Evolutionary conservation across 2,888 invertebrate genomes (phyloP), one percentile per base, ranked within the genome.

Genomic region (Kryphioiulus occultus): DNA sequence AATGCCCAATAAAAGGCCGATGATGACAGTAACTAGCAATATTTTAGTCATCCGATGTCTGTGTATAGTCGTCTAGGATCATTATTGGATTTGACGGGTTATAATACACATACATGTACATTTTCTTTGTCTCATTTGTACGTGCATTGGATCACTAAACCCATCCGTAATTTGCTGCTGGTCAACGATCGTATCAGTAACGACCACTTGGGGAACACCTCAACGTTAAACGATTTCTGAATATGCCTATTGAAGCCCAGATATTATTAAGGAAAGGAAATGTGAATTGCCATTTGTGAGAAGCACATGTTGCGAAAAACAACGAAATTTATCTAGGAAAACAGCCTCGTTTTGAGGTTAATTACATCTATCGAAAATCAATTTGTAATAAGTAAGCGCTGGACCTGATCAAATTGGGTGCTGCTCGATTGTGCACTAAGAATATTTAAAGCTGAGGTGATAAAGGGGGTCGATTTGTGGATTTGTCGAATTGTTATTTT

Each of bases 351-450:
- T 59, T 26, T n/a, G 68, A 68, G 68, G 68, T 68, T 68, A 68
- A 68, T 68, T 68, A 68, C 68, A 68, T 68, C 68, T 68, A 68
- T 68, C 68, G 68, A 68, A 68, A 68, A 68, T 68, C 68, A 68
- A 68, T 68, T 68, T 68, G 68, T 68, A 68, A 68, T 68, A 68
- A 68, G 68, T 68, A 68, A 68, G 68, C 68, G 68, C 68, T 68
- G 68, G 68, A 68, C 26, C 68, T 68, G 22, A 68, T 68, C 68
- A 22, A 68, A 68, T 68, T 68, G 68, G 26, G 26, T 68, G 68
- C 15, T 68, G 68, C 68, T 68, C n/a, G 68, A 68, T 68, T 68
- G 68, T 26, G 10, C 26, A 26, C 26, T 26, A 26, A 26, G 3
- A 68, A 68, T n/a, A 68, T 26, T 68, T 68, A n/a, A 68, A 68